Percentiles rank a stretch among this genome's conserved stretches.
These are phyloP conservation scores for Sylvilagus floridanus DNA, from an alignment of 2,797 vertebrate genomes.

Conservation along the genomic window DNA sequence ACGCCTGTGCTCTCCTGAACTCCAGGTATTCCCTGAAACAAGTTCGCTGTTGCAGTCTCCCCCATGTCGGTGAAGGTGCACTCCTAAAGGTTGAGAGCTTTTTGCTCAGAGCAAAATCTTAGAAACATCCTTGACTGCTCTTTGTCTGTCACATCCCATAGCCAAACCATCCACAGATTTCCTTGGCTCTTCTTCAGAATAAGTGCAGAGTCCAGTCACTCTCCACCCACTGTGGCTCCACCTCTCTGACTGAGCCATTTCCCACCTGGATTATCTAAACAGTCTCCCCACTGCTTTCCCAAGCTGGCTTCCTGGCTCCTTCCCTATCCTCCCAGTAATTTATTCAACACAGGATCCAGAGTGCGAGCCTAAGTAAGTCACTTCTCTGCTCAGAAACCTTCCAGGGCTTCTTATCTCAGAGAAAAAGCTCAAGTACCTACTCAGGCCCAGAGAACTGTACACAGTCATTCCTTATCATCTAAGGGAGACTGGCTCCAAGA, in stretches of 20 bases:
- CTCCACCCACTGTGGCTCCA: background rate
- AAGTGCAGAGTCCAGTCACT: background rate
- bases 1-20: background rate
- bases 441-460: background rate
- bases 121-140: background rate
- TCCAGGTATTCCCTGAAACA: background rate
- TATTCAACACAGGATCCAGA: background rate
- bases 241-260: constrained; percentile 19
- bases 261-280: background rate
- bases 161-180: background rate
- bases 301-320: background rate
- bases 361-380: background rate
- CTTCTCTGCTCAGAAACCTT: background rate
- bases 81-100: background rate
- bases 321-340: background rate
- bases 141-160: background rate
- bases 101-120: constrained; percentile 26
- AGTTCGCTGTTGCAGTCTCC: background rate
- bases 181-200: background rate
- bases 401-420: background rate
- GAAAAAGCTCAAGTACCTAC: background rate
- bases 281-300: background rate
- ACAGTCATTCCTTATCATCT: background rate
- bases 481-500: background rate
- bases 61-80: background rate